Base-by-base conservation (phyloP, 2,797 vertebrate species). In the Crypturellus tataupa region DNA sequence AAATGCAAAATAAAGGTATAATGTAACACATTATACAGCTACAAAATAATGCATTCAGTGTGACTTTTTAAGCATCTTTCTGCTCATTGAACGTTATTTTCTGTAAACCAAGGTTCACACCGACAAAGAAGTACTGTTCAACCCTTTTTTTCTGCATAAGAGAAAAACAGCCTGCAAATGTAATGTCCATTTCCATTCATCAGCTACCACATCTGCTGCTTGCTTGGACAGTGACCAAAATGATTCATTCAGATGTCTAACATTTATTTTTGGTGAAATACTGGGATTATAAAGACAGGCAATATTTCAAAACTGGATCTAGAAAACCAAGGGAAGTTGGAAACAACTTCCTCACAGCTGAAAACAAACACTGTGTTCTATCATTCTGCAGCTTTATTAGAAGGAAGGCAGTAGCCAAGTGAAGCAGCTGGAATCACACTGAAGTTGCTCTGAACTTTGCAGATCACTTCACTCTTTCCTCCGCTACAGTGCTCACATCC, bases 251-350 rank as follows among this genome's bases (percentile, higher is more conserved):
- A 90, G 70, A 94, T 91, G 90, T 91, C 86, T 93, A 69, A 69
- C 81, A 91, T 95, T 95, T 95, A 81, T 91, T 97, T 96, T 93
- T 93, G 90, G 93, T 97, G 83, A 85, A 89, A 92, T 75, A 59
- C 87, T 85, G 87, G 79, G 91, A 92, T 96, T 96, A 85, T 94
- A 93, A 92, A 93, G 87, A 93, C 12, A 92, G 85, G 87, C 83
- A 95, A 88, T 94, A 94, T 91, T 96, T 94, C 88, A 95, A 89
- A 97, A 96, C 85, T 81, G 44, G 25, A 46, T 92, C 94, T 94
- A 91, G 95, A 85, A 92, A 96, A 95, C 96, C 95, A 94, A 94
- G 86, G 96, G 96, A 96, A 94, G 93, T 92, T 93, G 92, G 93
- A 95, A 94, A 90, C 89, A 94, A 51, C 92, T 96, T 97, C 94